Evolutionary conservation across 2,113 vertebrate genomes (phyloP), one percentile per base, ranked within the genome.

Genomic region (Heliornis fulica): DNA sequence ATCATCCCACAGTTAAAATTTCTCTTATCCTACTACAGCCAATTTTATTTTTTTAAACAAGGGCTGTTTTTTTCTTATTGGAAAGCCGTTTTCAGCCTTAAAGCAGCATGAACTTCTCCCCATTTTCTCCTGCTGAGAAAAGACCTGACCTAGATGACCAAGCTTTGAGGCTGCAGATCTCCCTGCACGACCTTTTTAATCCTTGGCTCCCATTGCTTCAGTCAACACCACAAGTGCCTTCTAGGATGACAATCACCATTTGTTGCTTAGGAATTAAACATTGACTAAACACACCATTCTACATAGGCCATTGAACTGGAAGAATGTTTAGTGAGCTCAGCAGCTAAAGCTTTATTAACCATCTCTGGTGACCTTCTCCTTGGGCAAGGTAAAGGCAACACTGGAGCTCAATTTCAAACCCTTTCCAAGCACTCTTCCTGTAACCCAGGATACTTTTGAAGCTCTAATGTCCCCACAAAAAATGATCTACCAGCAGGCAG

Each of bases 251-350:
- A 90, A 83, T 84, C 76, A 70, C 57, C 65, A 86, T 94, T 95
- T 93, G 92, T 94, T 95, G 94, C 96, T 95, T 95, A 92, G 93
- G 93, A 93, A 96, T 96, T 96, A 95, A 97, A 97, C 92, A 96
- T 94, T 97, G 94, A 96, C 96, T 92, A 92, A 96, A 96, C 90
- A 95, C 46, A 93, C 56, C 85, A 88, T 93, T 90, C 94, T 90
- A 86, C 83, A 94, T 81, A 94, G 93, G 90, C 86, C 94, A 96
- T 75, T 96, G 94, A 96, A 93, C 93, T 68, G 83, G 85, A 97
- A 96, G 72, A 93, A 96, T 96, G 96, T 92, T 92, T 78, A 71
- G 90, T 50, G 48, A 97, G 53, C 65, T 89, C 85, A 78, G 76
- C 56, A 90, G 80, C 95, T 93, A 89, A 92, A 95, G 76, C 85